Conservation (phyloP, 2,113 vertebrate species). For the Pachycephala philippinensis region DNA sequence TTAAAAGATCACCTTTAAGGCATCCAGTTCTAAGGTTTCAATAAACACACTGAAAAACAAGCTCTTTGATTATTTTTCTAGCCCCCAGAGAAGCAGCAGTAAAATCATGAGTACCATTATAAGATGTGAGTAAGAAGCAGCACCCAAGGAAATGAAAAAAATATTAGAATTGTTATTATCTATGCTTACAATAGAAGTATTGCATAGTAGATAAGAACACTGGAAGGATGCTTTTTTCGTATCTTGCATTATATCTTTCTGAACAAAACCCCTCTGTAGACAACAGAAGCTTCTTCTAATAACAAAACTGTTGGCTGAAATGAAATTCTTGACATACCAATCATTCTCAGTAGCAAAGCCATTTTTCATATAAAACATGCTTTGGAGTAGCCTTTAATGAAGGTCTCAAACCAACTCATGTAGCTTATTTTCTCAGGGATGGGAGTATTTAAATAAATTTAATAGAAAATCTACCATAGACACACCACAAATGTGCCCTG, state of each 20-base stretch:
- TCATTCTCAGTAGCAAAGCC: constrained; percentile 67
- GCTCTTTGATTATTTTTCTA: constrained; percentile 54
- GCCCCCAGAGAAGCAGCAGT: constrained; percentile 8
- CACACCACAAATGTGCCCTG: background rate
- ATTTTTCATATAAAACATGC: constrained; percentile 62
- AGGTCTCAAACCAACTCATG: constrained; percentile 63
- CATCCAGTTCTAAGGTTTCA: constrained; percentile 11
- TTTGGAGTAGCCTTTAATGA: constrained; percentile 65
- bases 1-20: constrained; percentile 24
- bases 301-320: constrained; percentile 72
- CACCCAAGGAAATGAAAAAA: constrained; percentile 79
- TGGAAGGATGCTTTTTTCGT: constrained; percentile 53
- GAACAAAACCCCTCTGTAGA: constrained; percentile 71
- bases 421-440: constrained; percentile 54
- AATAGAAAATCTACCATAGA: background rate
- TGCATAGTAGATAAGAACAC: constrained; percentile 65
- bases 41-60: constrained; percentile 42
- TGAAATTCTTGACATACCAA: constrained; percentile 79
- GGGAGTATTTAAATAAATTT: constrained; percentile 13
- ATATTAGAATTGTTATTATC: constrained; percentile 76
- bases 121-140: constrained; percentile 52
- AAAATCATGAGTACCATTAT: constrained; percentile 18
- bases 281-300: constrained; percentile 69
- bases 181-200: constrained; percentile 69
- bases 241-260: constrained; percentile 70